Evolutionary conservation across 2,797 vertebrate genomes (phyloP).

Genomic region (Sebastiscus tertius): DNA sequence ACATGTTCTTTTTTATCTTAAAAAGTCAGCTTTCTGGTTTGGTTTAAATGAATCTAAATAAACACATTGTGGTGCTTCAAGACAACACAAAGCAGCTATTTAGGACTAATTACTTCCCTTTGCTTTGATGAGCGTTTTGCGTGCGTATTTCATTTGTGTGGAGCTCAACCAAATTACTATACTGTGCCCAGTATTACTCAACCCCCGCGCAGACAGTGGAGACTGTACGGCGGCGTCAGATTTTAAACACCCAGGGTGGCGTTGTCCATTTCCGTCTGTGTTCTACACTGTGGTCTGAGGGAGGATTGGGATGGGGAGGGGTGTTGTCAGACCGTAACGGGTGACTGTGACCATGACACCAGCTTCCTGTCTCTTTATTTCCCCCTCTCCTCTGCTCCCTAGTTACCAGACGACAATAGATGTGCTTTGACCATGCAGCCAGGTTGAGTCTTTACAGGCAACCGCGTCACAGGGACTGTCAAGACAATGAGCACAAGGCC

Average conservation of each 20-base stretch:
- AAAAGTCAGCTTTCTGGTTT: not conserved
- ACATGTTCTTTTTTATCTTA: not conserved
- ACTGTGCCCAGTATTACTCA: constrained; percentile 24
- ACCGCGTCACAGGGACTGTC: constrained; percentile 51
- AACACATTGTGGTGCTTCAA: constrained; percentile 2
- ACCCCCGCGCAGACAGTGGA: constrained; percentile 41
- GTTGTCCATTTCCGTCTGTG: constrained; percentile 56
- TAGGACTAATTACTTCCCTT: constrained; percentile 33
- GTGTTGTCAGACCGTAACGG: constrained; percentile 53
- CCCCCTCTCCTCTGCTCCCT: constrained; percentile 38
- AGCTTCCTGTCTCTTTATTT: constrained; percentile 76
- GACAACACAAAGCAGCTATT: constrained; percentile 25
- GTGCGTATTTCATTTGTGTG: constrained; percentile 32
- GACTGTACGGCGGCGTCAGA: constrained; percentile 61
- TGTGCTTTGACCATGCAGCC: constrained; percentile 19
- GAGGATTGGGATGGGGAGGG: constrained; percentile 37
- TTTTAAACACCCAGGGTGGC: constrained; percentile 69
- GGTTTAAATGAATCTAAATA: constrained; percentile 17
- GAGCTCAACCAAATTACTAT: constrained; percentile 21
- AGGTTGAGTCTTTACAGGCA: constrained; percentile 49
- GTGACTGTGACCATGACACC: constrained; percentile 74
- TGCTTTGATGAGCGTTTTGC: constrained; percentile 34
- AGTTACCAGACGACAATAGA: constrained; percentile 68
- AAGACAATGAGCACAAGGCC: constrained; percentile 66
- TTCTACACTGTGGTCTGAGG: constrained; percentile 56